A percentile compares a stretch with the other conserved stretches of the same genome.
phyloP scores from a whole-genome alignment of 1,140 invertebrate genomes.

The Globodera ellingtonae region DNA sequence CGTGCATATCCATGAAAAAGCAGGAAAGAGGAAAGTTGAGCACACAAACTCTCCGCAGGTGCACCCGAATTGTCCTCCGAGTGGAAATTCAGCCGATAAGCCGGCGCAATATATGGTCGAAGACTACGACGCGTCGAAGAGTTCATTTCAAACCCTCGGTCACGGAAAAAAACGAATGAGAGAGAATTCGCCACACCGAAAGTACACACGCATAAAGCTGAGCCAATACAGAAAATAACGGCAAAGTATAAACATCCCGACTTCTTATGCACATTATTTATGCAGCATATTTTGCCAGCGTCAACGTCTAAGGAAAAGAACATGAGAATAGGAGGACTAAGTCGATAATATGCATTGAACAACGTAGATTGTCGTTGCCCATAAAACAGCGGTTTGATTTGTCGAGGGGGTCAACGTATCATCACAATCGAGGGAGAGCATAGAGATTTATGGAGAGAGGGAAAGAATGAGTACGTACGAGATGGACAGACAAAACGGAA shows the following conservation, averaged over 20 bases:
- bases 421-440: background rate
- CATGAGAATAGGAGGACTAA: background rate
- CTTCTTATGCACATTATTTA: background rate
- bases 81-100: background rate
- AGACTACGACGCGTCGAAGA: background rate
- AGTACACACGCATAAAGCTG: no score
- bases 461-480: background rate
- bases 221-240: no score
- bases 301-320: background rate
- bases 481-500: background rate
- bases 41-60: background rate
- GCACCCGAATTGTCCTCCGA: constrained; percentile 3
- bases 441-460: background rate
- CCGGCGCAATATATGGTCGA: constrained; percentile 16
- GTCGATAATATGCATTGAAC: background rate
- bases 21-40: background rate
- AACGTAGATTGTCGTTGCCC: background rate
- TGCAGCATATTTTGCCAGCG: background rate
- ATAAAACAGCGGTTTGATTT: background rate
- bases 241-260: no score
- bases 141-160: background rate
- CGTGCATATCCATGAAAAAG: background rate
- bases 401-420: background rate
- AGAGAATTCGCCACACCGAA: no score
- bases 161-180: no score